Percentiles rank a stretch among this genome's conserved stretches.
Evolutionary conservation across 37 sponge, comb jelly and placozoan genomes (phyloP).

Genomic region (Bolinopsis microptera): DNA sequence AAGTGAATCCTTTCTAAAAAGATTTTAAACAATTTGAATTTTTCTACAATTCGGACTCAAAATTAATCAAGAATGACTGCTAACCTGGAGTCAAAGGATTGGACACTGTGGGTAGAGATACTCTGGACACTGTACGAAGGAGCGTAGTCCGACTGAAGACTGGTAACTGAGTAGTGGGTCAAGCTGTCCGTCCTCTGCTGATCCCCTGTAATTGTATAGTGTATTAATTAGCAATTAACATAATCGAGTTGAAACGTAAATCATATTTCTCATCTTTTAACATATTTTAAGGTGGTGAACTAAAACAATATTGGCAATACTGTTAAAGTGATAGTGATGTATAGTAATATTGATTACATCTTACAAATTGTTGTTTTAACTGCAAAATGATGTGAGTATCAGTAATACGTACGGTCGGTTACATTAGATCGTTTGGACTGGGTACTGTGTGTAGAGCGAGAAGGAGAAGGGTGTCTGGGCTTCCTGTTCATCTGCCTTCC

Average conservation of each 20-base stretch:
- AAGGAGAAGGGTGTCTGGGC: conserved; percentile 28
- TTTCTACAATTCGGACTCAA: background rate
- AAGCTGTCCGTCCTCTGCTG: background rate
- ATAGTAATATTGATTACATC: too few relatives aligned
- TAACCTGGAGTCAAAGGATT: background rate
- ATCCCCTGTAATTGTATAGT: background rate
- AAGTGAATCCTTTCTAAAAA: background rate
- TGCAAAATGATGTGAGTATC: too few relatives aligned
- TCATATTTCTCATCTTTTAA: too few relatives aligned
- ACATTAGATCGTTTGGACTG: conserved; percentile 3
- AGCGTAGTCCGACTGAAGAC: conserved; percentile 2
- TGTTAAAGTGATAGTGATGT: too few relatives aligned
- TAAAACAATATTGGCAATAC: too few relatives aligned
- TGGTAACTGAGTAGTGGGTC: background rate
- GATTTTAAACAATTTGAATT: background rate
- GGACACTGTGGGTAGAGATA: conserved; percentile 35
- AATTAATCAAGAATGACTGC: background rate
- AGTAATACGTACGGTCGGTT: background rate
- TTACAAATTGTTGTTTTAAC: too few relatives aligned
- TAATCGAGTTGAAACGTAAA: too few relatives aligned
- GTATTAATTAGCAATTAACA: too few relatives aligned
- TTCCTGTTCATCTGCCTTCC: background rate
- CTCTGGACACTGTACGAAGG: background rate
- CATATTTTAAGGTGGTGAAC: too few relatives aligned
- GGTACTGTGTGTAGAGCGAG: background rate